Evolutionary conservation across 2,888 invertebrate species (phyloP).

Genomic region (Yponomeuta plumbellus): DNA sequence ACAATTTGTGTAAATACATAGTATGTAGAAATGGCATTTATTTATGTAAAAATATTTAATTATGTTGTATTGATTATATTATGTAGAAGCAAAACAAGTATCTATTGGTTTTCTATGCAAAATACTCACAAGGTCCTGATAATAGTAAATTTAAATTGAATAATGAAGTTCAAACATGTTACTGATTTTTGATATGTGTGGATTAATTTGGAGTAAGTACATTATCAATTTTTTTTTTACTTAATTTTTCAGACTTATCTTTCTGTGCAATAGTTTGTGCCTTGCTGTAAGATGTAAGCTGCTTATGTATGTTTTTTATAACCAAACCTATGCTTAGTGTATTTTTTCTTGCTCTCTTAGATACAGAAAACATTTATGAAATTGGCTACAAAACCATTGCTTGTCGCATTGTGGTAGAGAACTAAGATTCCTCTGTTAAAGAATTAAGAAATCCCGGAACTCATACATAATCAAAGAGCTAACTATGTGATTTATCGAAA

Average conservation of each 20-base stretch:
- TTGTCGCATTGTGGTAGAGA: conserved; percentile 79
- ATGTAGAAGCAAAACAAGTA: background rate
- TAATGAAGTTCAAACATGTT: conserved; percentile 42
- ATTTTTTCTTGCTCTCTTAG: no score
- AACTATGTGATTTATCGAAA: conserved; percentile 84
- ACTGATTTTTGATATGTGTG: conserved; percentile 70
- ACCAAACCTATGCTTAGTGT: no score
- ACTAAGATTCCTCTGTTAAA: conserved; percentile 88
- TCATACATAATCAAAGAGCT: no score
- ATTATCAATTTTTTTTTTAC: background rate
- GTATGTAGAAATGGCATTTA: background rate
- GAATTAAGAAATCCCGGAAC: no score
- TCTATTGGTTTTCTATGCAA: background rate
- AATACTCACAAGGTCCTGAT: background rate
- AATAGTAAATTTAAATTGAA: conserved; percentile 18
- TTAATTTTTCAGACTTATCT: background rate
- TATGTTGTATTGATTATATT: no score
- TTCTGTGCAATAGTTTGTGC: no score
- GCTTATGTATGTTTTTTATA: no score
- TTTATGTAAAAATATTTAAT: no score
- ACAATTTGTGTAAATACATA: background rate
- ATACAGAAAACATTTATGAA: conserved; percentile 88
- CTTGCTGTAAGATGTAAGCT: no score
- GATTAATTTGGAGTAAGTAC: conserved; percentile 58
- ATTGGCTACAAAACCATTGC: conserved; percentile 82